Evolutionary conservation across 1,140 invertebrate species (phyloP).

Genomic region (Coenobita brevimanus): DNA sequence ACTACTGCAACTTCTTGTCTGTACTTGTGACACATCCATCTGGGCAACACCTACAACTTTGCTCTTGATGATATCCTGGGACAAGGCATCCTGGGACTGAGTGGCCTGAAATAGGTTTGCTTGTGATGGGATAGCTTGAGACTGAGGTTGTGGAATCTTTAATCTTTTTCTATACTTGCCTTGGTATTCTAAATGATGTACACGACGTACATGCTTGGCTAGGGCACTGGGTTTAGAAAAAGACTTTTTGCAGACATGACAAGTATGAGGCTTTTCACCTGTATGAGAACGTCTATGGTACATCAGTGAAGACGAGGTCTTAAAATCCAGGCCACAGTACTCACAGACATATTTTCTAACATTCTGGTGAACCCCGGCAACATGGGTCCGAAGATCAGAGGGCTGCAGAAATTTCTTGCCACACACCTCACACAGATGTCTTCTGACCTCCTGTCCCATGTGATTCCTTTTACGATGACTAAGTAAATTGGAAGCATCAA

Average conservation of each 20-base stretch:
- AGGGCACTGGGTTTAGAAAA: constrained; percentile 82
- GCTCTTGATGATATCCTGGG: too few species aligned
- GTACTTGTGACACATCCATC: too few species aligned
- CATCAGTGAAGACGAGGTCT: constrained; percentile 92
- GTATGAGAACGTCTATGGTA: constrained; percentile 88
- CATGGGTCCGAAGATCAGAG: constrained; percentile 44
- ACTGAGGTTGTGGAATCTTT: neutral
- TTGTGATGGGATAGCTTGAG: neutral
- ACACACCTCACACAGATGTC: constrained; percentile 57
- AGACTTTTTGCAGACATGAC: constrained; percentile 84
- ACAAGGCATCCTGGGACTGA: too few species aligned
- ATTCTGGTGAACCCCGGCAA: constrained; percentile 53
- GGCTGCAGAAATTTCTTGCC: constrained; percentile 53
- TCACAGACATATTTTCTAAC: constrained; percentile 55
- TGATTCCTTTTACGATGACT: constrained; percentile 62
- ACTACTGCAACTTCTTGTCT: too few species aligned
- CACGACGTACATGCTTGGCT: constrained; percentile 79
- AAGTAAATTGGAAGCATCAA: constrained; percentile 47
- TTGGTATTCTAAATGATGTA: constrained; percentile 51
- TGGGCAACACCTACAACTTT: too few species aligned
- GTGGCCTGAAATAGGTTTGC: too few species aligned
- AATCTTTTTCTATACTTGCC: constrained; percentile 55
- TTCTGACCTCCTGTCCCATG: constrained; percentile 42
- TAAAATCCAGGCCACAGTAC: constrained; percentile 90
- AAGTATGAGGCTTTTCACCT: constrained; percentile 79